A percentile compares a stretch with the other conserved stretches of the same genome.
These are phyloP conservation scores for Sycophila texana DNA, from an alignment of 2,888 invertebrate species.

Conservation along the genomic window DNA sequence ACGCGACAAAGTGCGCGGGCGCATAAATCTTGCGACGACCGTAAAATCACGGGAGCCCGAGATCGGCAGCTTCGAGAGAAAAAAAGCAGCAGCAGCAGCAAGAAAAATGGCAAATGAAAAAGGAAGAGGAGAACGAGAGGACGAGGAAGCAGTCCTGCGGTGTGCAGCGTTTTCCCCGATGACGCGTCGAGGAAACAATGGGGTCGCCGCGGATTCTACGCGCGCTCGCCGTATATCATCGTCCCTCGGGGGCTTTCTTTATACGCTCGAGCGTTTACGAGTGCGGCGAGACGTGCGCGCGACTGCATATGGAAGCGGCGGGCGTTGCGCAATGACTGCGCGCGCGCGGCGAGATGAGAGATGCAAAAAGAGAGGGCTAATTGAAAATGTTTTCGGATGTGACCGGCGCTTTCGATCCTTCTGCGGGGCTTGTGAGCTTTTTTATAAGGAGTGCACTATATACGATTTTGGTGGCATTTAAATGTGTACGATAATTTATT, in stretches of 20 bases:
- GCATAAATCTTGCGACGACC: constrained; percentile 1
- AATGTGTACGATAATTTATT: too few relatives aligned
- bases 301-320: too few relatives aligned
- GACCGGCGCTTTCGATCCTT: too few relatives aligned
- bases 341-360: background rate
- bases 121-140: background rate
- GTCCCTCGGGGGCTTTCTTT: constrained; percentile 3
- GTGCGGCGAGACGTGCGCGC: background rate
- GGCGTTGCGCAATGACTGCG: constrained; percentile 29
- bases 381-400: constrained; percentile 9
- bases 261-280: constrained; percentile 13
- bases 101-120: background rate
- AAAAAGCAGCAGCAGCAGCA: background rate
- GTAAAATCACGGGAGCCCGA: constrained; percentile 11
- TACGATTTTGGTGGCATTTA: too few relatives aligned
- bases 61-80: background rate
- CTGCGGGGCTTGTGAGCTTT: too few relatives aligned
- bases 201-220: constrained; percentile 39
- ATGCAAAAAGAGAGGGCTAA: background rate
- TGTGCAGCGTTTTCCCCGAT: background rate
- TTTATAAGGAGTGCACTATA: too few relatives aligned
- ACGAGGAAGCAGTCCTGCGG: background rate
- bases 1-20: constrained; percentile 4
- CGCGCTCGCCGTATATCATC: constrained; percentile 25
- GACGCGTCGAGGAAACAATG: constrained; percentile 48